phyloP scores from a whole-genome alignment of 2,888 invertebrate species.

The Tortrix viridana region DNA sequence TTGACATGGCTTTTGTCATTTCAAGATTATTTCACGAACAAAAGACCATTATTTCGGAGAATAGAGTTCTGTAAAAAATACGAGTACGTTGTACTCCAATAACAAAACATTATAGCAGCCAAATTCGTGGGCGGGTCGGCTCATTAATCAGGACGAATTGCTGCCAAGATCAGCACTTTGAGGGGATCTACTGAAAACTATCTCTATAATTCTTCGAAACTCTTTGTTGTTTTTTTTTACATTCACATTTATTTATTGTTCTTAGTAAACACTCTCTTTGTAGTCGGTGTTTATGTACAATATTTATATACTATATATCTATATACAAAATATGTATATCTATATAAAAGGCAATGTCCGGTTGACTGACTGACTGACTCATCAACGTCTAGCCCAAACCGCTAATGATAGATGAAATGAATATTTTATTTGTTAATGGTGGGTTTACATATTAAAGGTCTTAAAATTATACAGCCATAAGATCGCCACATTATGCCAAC shows the following conservation, averaged over 20 bases:
- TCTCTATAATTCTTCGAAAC: slow-evolving; percentile 30
- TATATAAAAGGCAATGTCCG: no score
- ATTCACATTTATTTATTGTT: slow-evolving; percentile 2
- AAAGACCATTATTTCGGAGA: slow-evolving; percentile 22
- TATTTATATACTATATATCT: no score
- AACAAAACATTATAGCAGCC: slow-evolving; percentile 42
- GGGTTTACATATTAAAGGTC: no score
- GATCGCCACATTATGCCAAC: no score
- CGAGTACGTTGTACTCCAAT: slow-evolving; percentile 31
- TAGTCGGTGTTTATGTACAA: neutral
- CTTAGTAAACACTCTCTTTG: slow-evolving; percentile 1
- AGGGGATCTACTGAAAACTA: slow-evolving; percentile 39
- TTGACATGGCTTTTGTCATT: neutral
- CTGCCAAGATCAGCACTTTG: slow-evolving; percentile 42
- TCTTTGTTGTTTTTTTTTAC: slow-evolving; percentile 13
- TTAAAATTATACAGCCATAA: no score
- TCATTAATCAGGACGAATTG: slow-evolving; percentile 48
- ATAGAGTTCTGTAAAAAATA: slow-evolving; percentile 19
- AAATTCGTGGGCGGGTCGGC: slow-evolving; percentile 43
- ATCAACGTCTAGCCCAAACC: no score
- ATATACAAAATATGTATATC: no score
- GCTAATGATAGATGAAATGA: no score
- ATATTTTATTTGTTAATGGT: no score
- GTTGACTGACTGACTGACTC: no score
- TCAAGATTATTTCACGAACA: slow-evolving; percentile 8